Conservation (phyloP, 2,888 invertebrate genomes). For the Drosophila suboccidentalis region DNA sequence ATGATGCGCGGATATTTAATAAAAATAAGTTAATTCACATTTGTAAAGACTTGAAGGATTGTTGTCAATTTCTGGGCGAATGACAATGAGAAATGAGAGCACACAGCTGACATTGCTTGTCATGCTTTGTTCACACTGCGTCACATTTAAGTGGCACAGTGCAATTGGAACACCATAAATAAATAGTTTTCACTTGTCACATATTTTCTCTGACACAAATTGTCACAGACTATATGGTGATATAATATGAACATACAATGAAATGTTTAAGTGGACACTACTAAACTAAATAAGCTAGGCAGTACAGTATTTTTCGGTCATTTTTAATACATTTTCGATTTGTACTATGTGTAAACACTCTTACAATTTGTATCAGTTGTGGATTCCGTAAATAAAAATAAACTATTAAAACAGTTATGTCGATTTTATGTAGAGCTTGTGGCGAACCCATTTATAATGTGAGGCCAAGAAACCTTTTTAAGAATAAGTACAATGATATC, state of each 20-base stretch:
- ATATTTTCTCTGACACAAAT: too few species aligned
- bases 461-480: conserved; percentile 58
- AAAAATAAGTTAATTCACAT: neutral
- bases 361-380: neutral
- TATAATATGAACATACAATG: neutral
- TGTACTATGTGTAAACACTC: conserved; percentile 20
- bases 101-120: neutral
- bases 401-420: conserved; percentile 26
- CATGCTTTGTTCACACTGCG: neutral
- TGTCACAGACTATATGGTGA: too few species aligned
- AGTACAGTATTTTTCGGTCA: neutral
- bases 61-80: conserved; percentile 21
- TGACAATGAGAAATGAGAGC: neutral
- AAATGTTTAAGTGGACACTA: conserved; percentile 1
- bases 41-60: neutral
- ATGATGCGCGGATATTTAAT: conserved; percentile 18
- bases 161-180: too few species aligned
- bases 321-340: conserved; percentile 11
- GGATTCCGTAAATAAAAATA: neutral
- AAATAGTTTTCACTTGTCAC: too few species aligned
- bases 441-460: conserved; percentile 56
- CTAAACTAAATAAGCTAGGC: too few species aligned
- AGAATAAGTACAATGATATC: conserved; percentile 39
- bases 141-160: too few species aligned
- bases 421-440: conserved; percentile 52